Evolutionary conservation across 2,797 vertebrate genomes (phyloP).

Genomic region (Thaleichthys pacificus): DNA sequence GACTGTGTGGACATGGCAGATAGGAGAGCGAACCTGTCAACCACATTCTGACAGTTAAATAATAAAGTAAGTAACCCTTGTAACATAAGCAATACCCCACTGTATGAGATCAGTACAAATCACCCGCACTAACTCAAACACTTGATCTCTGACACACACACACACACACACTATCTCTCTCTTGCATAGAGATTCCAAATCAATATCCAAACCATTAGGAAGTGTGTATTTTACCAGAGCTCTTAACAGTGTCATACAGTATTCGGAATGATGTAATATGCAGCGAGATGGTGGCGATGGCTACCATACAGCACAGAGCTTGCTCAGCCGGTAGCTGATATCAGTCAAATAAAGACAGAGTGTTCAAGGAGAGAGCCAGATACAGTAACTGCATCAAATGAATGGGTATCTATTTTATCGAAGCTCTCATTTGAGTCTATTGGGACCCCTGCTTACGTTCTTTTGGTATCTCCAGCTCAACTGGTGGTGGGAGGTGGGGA

Average conservation of each 20-base stretch:
- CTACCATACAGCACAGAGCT: neutral
- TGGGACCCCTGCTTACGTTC: too few species aligned
- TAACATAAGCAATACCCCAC: neutral
- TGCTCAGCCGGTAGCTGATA: neutral
- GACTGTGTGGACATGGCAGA: slow-evolving; percentile 14
- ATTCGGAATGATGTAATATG: neutral
- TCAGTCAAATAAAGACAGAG: neutral
- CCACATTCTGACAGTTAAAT: slow-evolving; percentile 14
- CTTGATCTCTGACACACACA: neutral
- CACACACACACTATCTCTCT: slow-evolving; percentile 1
- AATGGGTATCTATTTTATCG: neutral
- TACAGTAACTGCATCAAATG: neutral
- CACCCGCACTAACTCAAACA: neutral
- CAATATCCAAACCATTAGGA: neutral
- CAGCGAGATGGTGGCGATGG: neutral
- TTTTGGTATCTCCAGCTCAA: too few species aligned
- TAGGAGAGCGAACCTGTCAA: slow-evolving; percentile 5
- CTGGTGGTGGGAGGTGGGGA: neutral
- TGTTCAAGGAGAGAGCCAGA: neutral
- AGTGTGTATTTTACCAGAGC: neutral
- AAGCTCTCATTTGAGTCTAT: too few species aligned
- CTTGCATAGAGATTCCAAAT: slow-evolving; percentile 11
- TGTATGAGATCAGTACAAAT: neutral
- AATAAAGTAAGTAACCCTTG: neutral
- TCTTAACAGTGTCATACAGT: neutral